Evolutionary conservation across 2,113 vertebrate genomes (phyloP), one percentile per base, ranked within the genome.

Genomic region (Camarhynchus parvulus): DNA sequence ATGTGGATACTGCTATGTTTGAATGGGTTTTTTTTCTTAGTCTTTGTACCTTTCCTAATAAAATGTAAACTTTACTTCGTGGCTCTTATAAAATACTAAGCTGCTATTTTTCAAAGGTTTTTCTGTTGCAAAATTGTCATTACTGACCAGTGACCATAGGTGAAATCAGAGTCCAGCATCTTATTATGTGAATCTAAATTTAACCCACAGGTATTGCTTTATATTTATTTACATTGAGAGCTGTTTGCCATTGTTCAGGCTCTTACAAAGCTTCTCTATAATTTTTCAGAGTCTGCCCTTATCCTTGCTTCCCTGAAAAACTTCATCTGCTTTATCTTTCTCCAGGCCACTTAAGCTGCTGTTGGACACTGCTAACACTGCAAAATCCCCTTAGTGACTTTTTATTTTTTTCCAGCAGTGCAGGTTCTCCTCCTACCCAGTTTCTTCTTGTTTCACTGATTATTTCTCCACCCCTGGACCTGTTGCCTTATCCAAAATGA

Each of bases 11-110:
- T 55, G 23, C 10, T 58, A 6, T 66, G 12, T 52, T 41, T 56
- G 33, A 78, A 59, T 5, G 15, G 2, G 0, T 0, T 41, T 31
- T 52, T 24, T 53, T 53, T 4, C 8, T 52, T 31, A 35, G 19
- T 55, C 9, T 70, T 17, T 85, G 10, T 55, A 46, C 4, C 10
- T 88, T 79, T 78, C 25, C 28, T 28, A 31, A 31, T 31, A 33
- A 33, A 75, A 53, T 1, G 0, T 23, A 37, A 63, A 6, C 6
- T 84, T 82, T 73, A 31, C 19, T 81, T 82, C 11, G 74, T 35
- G 18, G 11, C 6, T 70, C 5, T 90, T 62, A 14, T 3, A 25
- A 92, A 88, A 83, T 72, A 50, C 7, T 46, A 35, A 79, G 31
- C 20, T 46, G 15, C 10, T 41, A 13, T 85, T 88, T 69, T 82